Evolutionary conservation across 2,888 invertebrate species (phyloP).

Genomic region (Eupithecia subumbrata): DNA sequence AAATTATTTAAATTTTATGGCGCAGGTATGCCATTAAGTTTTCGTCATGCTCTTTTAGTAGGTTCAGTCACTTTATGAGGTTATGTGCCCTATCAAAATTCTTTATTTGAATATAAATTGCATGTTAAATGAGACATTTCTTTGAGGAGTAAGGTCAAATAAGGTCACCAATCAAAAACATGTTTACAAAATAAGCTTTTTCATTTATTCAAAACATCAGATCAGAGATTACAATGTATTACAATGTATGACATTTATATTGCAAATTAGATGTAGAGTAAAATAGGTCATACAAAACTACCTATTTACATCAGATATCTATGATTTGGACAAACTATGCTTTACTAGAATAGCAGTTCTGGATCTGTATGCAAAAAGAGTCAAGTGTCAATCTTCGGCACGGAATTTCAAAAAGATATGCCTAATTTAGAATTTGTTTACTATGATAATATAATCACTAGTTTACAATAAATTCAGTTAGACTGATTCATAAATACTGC

Average conservation of each 20-base stretch:
- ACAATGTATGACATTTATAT: too few species aligned
- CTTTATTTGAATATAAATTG: background rate
- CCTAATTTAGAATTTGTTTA: constrained; percentile 60
- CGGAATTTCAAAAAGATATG: constrained; percentile 58
- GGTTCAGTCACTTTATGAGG: background rate
- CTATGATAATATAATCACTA: constrained; percentile 55
- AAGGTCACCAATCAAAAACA: constrained; percentile 28
- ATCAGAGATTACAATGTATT: constrained; percentile 43
- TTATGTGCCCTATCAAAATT: background rate
- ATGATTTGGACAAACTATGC: constrained; percentile 26
- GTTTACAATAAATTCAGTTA: constrained; percentile 64
- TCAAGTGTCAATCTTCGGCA: constrained; percentile 33
- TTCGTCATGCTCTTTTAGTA: background rate
- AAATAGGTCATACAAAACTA: constrained; percentile 41
- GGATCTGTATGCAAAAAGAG: constrained; percentile 55
- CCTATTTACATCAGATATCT: constrained; percentile 25
- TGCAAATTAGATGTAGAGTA: constrained; percentile 30
- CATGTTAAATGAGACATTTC: background rate
- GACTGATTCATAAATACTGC: constrained; percentile 65
- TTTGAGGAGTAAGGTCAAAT: constrained; percentile 15
- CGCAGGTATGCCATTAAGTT: background rate
- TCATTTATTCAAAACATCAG: constrained; percentile 45
- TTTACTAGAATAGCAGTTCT: constrained; percentile 48
- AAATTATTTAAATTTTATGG: background rate
- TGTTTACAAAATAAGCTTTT: constrained; percentile 48